phyloP scores from a whole-genome alignment of 2,113 vertebrate species.

The Chloropsis hardwickii region DNA sequence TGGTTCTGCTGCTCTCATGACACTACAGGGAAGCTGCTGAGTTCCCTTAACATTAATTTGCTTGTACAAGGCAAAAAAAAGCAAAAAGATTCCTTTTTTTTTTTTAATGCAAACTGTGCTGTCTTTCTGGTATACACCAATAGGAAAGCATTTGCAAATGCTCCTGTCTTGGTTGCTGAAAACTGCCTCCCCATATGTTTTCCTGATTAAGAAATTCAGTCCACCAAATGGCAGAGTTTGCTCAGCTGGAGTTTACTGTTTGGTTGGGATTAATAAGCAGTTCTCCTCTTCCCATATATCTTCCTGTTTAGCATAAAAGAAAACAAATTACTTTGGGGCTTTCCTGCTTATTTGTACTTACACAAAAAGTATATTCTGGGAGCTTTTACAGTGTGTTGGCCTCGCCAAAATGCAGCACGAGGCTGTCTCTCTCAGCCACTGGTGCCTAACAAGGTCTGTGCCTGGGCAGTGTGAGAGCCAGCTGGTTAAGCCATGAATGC shows the following conservation, averaged over 20 bases:
- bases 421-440: neutral
- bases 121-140: conserved; percentile 14
- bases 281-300: conserved; percentile 39
- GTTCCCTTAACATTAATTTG: conserved; percentile 45
- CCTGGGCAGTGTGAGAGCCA: neutral
- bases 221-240: conserved; percentile 63
- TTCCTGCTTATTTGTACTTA: conserved; percentile 45
- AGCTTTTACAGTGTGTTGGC: neutral
- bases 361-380: neutral
- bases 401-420: neutral
- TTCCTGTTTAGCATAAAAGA: conserved; percentile 50
- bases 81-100: neutral
- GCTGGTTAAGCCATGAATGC: conserved; percentile 6
- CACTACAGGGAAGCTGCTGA: neutral
- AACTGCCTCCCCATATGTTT: conserved; percentile 61
- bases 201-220: conserved; percentile 58
- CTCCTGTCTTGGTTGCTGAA: neutral
- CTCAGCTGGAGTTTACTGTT: conserved; percentile 59
- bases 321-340: conserved; percentile 32
- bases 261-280: conserved; percentile 56
- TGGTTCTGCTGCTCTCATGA: neutral
- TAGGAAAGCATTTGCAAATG: conserved; percentile 40
- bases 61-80: neutral
- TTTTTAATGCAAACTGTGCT: neutral
- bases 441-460: neutral